Base-by-base conservation (phyloP, 2,888 invertebrate species). In the Apomyelois bistriatella region DNA sequence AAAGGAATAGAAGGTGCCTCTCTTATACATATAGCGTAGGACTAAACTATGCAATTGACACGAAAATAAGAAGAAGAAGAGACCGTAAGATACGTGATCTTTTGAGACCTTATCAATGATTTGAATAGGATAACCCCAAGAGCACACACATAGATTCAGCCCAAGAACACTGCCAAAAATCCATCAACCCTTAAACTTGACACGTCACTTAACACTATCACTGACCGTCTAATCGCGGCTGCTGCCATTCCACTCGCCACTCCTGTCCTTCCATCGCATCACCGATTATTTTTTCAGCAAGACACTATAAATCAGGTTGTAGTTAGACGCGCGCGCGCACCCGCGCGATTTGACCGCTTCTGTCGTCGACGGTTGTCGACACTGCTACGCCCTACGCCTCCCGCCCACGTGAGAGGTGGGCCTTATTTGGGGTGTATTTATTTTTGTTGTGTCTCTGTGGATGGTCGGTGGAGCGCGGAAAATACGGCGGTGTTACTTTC, bases 291-390 rank as follows among this genome's bases (percentile, higher is more conserved):
- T 88, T 90, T 88, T 89, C 89, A 88, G 84, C 88, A 84, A 76
- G 86, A 82, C 86, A 74, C 84, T 69, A 89, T 90, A 89, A 90
- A 90, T 89, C 88, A 87, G 85, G 87, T 84, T 84, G 77, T 74
- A 73, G 70, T 76, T 82, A 65, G 58, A 70, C 72, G 82, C 79
- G 82, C 83, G 84, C 79, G 83, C 83, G 74, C 74, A 68, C 75
- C 66, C 88, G 89, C 85, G 89, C 86, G 86, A 90, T 83, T 68
- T 66, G 82, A 89, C 65, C 84, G 94, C 95, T 60, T 95, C 95
- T 60, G 96, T 96, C 69, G 96, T 96, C 60, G 95, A 95, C 65
- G 88, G 95, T 61, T 74, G 72, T 57, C 74, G 65, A 53, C 64
- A 54, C 68, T 58, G 65, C 52, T 64, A 70, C 79, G 79, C 84